Evolutionary conservation across 1,140 invertebrate genomes (phyloP).

Genomic region (Magallana gigas): DNA sequence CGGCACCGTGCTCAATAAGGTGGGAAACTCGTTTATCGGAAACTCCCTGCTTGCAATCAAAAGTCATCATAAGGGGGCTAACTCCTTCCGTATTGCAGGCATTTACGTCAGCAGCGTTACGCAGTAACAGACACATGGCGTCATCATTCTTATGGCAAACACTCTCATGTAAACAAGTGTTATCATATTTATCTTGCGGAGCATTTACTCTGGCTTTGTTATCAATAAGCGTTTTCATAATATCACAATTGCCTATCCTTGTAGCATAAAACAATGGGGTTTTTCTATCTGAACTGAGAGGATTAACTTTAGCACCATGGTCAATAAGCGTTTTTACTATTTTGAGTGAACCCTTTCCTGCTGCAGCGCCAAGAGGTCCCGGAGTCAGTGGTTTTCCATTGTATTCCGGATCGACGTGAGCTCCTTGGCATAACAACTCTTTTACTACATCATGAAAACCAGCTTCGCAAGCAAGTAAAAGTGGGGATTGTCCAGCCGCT

Average conservation of each 20-base stretch:
- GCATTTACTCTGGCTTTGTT: neutral
- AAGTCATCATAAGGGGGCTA: neutral
- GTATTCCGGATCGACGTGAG: neutral
- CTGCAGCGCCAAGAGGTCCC: neutral
- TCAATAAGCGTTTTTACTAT: neutral
- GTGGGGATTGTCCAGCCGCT: neutral
- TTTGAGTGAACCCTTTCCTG: neutral
- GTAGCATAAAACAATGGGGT: neutral
- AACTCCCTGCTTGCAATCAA: neutral
- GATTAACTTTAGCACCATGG: neutral
- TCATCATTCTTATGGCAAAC: neutral
- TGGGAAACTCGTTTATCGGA: neutral
- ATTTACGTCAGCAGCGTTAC: neutral
- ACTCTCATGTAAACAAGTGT: neutral
- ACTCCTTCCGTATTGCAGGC: neutral
- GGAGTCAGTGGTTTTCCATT: neutral
- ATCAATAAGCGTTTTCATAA: constrained; percentile 1
- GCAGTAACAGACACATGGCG: neutral
- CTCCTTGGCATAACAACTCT: neutral
- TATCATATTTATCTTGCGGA: neutral
- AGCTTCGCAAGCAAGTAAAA: neutral
- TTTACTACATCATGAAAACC: constrained; percentile 3
- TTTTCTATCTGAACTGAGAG: neutral
- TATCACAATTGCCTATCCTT: neutral
- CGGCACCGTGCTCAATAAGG: neutral